Evolutionary conservation across 30 jellyfish, hydroid and myxozoan species (phyloP).

Genomic region (Aurelia sp.): DNA sequence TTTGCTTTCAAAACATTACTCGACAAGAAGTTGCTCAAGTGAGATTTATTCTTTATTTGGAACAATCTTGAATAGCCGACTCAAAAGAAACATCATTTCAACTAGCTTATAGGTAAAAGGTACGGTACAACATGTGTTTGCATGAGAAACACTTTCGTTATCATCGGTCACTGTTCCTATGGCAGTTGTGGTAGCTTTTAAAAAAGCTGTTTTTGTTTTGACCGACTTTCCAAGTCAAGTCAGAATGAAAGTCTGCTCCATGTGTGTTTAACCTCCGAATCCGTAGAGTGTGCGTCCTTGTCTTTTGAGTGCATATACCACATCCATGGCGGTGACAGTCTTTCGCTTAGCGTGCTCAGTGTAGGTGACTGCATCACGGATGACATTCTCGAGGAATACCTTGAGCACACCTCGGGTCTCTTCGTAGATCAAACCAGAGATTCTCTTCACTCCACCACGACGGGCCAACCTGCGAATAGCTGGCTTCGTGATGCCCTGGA

Average conservation of each 20-base stretch:
- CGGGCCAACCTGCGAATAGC: constrained; percentile 94
- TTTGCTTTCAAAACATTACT: too few relatives aligned
- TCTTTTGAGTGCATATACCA: constrained; percentile 87
- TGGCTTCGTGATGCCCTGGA: constrained; percentile 92
- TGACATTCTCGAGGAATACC: constrained; percentile 34
- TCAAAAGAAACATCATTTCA: too few relatives aligned
- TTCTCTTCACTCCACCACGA: constrained; percentile 93
- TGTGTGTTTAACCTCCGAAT: constrained; percentile 72
- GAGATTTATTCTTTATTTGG: too few relatives aligned
- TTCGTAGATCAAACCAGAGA: constrained; percentile 71
- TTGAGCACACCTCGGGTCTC: constrained; percentile 63
- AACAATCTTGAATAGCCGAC: too few relatives aligned
- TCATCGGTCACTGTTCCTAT: not conserved
- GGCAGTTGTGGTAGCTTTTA: constrained; percentile 30
- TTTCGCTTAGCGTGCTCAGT: constrained; percentile 95
- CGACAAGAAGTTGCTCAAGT: too few relatives aligned
- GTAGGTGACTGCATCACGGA: constrained; percentile 73
- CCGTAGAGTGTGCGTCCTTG: constrained; percentile 95
- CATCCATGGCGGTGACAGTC: constrained; percentile 96
- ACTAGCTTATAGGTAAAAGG: too few relatives aligned
- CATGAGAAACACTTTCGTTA: not conserved
- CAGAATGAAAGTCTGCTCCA: too few relatives aligned
- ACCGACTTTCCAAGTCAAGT: too few relatives aligned
- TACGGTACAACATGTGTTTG: too few relatives aligned
- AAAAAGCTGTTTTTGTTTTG: constrained; percentile 21